A percentile compares a stretch with the other conserved stretches of the same genome.
These are phyloP conservation scores for Knipowitschia caucasica DNA, from an alignment of 2,797 vertebrate species.

Conservation along the genomic window DNA sequence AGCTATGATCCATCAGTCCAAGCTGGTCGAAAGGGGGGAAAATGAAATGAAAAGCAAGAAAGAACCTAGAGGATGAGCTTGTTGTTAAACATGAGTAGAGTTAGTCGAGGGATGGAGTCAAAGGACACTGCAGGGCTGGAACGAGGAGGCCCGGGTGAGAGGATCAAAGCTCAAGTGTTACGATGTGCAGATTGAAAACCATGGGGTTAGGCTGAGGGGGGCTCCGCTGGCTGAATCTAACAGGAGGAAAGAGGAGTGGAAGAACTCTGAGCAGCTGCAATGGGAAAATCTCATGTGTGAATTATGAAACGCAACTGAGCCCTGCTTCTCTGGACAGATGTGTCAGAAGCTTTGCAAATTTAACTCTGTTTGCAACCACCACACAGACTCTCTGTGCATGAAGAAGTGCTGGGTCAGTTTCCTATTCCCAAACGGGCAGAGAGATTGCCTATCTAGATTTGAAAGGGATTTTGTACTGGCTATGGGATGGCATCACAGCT, in stretches of 20 bases:
- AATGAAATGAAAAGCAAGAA: constrained; percentile 4
- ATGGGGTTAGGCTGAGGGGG: constrained; percentile 31
- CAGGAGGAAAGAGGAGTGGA: constrained; percentile 24
- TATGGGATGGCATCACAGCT: not conserved
- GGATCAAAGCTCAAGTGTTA: constrained; percentile 70
- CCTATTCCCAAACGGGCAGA: not conserved
- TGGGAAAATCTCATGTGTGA: constrained; percentile 46
- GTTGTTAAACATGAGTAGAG: constrained; percentile 59
- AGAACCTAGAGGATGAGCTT: constrained; percentile 24
- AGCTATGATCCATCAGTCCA: constrained; percentile 44
- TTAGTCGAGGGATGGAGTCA: constrained; percentile 20
- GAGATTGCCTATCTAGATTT: not conserved
- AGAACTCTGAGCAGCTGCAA: constrained; percentile 33
- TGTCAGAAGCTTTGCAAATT: constrained; percentile 25
- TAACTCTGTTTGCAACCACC: constrained; percentile 27
- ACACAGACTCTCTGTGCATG: constrained; percentile 4
- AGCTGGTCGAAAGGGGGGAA: constrained; percentile 17
- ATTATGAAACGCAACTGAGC: constrained; percentile 36
- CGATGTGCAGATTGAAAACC: constrained; percentile 66
- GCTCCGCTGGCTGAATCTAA: constrained; percentile 54
- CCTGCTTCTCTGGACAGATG: constrained; percentile 29
- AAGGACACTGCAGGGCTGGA: constrained; percentile 49
- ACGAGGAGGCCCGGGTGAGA: constrained; percentile 54
- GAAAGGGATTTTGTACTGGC: not conserved
- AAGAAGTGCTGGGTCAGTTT: not conserved